Conservation (phyloP, 37 sponge, comb jelly and placozoan species). For the Crambe crambe region DNA sequence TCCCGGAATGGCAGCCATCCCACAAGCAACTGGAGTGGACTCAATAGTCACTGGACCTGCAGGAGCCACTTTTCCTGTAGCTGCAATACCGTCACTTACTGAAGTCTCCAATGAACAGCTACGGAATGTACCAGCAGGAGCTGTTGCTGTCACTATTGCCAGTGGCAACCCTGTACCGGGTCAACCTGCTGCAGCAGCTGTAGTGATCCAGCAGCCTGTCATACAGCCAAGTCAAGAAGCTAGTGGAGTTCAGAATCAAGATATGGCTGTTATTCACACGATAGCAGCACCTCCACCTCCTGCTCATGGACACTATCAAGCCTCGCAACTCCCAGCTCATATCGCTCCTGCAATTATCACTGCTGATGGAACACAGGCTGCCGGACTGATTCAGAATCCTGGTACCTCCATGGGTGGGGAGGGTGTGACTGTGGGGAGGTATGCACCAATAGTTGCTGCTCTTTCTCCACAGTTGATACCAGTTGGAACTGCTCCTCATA, state of each 20-base stretch:
- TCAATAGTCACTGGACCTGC: background rate
- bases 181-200: background rate
- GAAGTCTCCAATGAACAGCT: background rate
- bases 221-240: background rate
- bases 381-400: background rate
- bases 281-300: background rate
- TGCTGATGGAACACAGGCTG: background rate
- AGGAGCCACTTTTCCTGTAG: constrained; percentile 20
- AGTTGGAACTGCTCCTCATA: background rate
- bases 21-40: constrained; percentile 31
- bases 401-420: background rate
- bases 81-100: background rate
- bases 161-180: background rate
- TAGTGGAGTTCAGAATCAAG: background rate
- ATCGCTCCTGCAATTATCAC: constrained; percentile 10
- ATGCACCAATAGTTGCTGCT: background rate
- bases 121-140: background rate
- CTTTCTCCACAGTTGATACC: constrained; percentile 18
- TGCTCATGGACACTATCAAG: background rate
- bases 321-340: background rate
- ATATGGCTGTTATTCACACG: constrained; percentile 4
- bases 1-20: constrained; percentile 31
- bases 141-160: constrained; percentile 21
- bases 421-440: background rate
- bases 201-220: constrained; percentile 29